phyloP scores from a whole-genome alignment of 2,113 vertebrate genomes.

The Heterotilapia buettikoferi region DNA sequence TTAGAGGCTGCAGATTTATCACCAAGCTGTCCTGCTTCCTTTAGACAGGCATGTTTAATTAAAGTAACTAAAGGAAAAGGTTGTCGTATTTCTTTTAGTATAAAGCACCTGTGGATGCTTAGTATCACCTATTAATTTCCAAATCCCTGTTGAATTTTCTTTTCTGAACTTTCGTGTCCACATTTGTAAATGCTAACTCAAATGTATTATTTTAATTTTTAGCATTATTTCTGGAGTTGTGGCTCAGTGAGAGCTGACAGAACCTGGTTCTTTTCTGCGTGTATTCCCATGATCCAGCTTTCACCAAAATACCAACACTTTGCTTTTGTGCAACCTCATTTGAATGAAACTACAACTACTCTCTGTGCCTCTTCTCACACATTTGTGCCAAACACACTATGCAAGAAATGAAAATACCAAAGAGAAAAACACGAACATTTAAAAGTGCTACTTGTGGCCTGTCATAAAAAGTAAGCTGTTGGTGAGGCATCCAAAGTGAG shows the following conservation, averaged over 20 bases:
- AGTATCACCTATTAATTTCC: neutral
- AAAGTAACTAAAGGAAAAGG: neutral
- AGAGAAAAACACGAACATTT: neutral
- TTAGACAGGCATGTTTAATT: neutral
- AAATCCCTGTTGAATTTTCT: neutral
- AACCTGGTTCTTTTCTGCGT: neutral
- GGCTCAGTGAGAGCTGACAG: neutral
- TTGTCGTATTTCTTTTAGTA: neutral
- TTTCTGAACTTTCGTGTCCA: neutral
- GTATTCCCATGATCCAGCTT: neutral
- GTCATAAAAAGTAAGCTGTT: neutral
- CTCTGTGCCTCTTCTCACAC: neutral
- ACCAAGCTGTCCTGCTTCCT: neutral
- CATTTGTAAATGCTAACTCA: neutral
- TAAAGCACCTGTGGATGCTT: neutral
- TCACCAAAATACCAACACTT: neutral
- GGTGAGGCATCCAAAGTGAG: neutral
- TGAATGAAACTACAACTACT: neutral
- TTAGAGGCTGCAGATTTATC: neutral
- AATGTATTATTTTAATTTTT: neutral
- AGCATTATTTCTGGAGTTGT: neutral
- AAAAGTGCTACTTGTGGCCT: neutral
- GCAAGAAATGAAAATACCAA: neutral
- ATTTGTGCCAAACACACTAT: neutral
- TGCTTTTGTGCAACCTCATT: neutral